A percentile compares a stretch with the other conserved stretches of the same genome.
phyloP scores from a whole-genome alignment of 2,797 vertebrate genomes.

The Centroberyx gerrardi region DNA sequence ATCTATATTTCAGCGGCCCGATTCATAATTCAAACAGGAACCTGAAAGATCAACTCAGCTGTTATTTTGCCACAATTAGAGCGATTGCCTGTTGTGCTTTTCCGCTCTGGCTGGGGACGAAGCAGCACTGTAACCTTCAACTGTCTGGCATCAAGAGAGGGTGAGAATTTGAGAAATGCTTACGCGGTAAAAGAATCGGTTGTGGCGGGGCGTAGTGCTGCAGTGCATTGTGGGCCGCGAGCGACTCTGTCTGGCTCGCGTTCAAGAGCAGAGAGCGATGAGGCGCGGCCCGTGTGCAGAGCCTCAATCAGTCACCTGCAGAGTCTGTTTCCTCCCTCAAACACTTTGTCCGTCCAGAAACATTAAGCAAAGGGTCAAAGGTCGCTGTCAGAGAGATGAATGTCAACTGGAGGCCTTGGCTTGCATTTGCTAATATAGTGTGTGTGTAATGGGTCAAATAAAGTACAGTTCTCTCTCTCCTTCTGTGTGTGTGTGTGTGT shows the following conservation, averaged over 20 bases:
- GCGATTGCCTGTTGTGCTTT: slow-evolving; percentile 29
- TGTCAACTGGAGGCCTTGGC: slow-evolving; percentile 11
- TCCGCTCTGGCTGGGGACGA: slow-evolving; percentile 1
- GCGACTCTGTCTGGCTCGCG: slow-evolving; percentile 58
- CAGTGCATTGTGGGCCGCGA: slow-evolving; percentile 52
- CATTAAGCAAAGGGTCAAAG: slow-evolving; percentile 27
- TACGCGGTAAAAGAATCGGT: slow-evolving; percentile 41
- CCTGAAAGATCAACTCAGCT: slow-evolving; percentile 53
- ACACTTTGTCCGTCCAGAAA: not conserved
- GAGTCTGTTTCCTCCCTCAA: slow-evolving; percentile 30
- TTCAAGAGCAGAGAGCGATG: slow-evolving; percentile 40
- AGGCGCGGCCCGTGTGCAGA: slow-evolving; percentile 21
- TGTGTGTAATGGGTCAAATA: slow-evolving; percentile 29
- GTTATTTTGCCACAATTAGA: slow-evolving; percentile 50
- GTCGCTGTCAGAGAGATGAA: not conserved
- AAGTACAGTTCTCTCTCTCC: slow-evolving; percentile 19
- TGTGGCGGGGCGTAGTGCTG: slow-evolving; percentile 47
- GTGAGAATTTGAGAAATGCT: slow-evolving; percentile 33
- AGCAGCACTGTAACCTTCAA: slow-evolving; percentile 8
- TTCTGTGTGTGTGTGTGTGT: slow-evolving; percentile 19
- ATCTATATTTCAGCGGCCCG: slow-evolving; percentile 61
- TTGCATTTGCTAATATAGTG: not conserved
- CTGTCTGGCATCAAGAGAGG: slow-evolving; percentile 11
- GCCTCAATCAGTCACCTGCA: slow-evolving; percentile 19
- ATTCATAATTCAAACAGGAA: slow-evolving; percentile 69